Conservation (phyloP, 53 echinoderm and acorn worm species). For the Echinometra lucunter region DNA sequence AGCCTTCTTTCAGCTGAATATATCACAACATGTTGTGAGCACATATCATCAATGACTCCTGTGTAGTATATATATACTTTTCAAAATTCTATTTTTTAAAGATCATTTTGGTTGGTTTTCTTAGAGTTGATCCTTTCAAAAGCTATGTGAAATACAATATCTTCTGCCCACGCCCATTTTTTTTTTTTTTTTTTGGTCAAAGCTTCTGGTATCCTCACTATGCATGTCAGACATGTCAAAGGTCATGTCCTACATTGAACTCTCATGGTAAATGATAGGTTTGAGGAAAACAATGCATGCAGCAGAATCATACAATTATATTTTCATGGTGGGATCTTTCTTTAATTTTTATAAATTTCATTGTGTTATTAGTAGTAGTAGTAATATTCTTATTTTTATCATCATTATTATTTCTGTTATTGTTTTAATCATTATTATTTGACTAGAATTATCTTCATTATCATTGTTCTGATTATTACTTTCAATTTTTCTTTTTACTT, state of each 20-base stretch:
- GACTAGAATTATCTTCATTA: no score
- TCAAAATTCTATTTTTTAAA: neutral
- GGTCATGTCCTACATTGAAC: slow-evolving; percentile 13
- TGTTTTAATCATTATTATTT: no score
- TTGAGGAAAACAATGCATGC: slow-evolving; percentile 21
- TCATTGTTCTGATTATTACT: no score
- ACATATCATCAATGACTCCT: neutral
- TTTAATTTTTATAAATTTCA: no score
- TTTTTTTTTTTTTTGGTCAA: neutral
- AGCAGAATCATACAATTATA: no score
- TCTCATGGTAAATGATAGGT: neutral
- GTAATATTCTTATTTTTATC: no score
- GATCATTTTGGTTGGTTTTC: neutral
- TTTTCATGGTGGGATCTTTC: no score
- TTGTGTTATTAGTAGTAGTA: no score
- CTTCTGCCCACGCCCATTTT: slow-evolving; percentile 39
- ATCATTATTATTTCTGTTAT: neutral
- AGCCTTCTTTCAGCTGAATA: neutral
- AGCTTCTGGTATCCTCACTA: neutral
- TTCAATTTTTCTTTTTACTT: no score
- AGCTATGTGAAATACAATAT: slow-evolving; percentile 33
- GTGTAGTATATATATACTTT: neutral
- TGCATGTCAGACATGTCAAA: slow-evolving; percentile 6
- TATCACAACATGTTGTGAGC: neutral
- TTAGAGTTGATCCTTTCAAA: neutral